These are phyloP conservation scores for Rhizomys pruinosus DNA, from an alignment of 2,113 vertebrate genomes.

Conservation along the genomic window DNA sequence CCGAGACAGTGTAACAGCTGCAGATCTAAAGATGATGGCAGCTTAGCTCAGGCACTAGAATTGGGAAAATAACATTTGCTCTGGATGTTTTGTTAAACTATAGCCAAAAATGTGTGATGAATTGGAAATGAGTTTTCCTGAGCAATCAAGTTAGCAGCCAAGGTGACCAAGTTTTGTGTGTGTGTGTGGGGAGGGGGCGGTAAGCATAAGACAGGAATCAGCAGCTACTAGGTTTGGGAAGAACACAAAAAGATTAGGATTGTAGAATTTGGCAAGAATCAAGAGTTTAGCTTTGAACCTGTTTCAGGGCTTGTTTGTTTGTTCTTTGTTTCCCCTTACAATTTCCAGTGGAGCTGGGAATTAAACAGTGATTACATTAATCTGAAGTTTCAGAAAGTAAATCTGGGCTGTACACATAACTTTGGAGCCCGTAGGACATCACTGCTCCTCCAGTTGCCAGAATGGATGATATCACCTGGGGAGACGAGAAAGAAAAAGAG, in stretches of 20 bases:
- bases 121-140: not conserved
- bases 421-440: not conserved
- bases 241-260: not conserved
- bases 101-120: not conserved
- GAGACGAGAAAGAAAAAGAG: not conserved
- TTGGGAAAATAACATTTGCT: not conserved
- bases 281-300: not conserved
- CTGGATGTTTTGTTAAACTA: not conserved
- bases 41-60: not conserved
- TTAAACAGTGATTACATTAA: not conserved
- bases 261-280: no score
- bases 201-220: not conserved
- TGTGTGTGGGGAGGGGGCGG: no score
- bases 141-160: not conserved
- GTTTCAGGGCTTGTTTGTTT: no score
- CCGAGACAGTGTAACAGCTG: no score
- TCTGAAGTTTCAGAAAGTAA: not conserved
- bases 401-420: not conserved
- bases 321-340: not conserved
- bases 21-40: not conserved
- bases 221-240: not conserved
- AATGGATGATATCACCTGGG: not conserved
- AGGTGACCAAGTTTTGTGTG: not conserved
- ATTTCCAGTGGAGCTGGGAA: not conserved
- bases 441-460: not conserved